Percentiles rank a stretch among this genome's conserved stretches.
Evolutionary conservation across 2,888 invertebrate genomes (phyloP).

Genomic region (Mythimna loreyi): DNA sequence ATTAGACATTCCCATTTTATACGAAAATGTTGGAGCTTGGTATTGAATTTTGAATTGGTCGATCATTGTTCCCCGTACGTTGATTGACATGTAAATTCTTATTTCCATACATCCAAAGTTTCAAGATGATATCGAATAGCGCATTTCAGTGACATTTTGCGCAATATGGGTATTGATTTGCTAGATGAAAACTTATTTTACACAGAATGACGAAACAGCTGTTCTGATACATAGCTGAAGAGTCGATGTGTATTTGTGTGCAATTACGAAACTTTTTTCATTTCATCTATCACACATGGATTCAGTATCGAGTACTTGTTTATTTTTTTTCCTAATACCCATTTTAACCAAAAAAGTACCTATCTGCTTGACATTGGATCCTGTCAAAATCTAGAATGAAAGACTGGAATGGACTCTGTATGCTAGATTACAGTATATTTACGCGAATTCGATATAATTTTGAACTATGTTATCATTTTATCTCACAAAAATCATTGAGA

Average conservation of each 20-base stretch:
- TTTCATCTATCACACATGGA: slow-evolving; percentile 54
- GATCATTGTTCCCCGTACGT: slow-evolving; percentile 80
- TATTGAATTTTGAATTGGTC: slow-evolving; percentile 75
- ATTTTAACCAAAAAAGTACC: slow-evolving; percentile 19
- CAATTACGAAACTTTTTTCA: slow-evolving; percentile 70
- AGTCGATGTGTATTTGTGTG: slow-evolving; percentile 65
- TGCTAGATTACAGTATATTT: background rate
- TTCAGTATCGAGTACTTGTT: slow-evolving; percentile 36
- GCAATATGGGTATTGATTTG: slow-evolving; percentile 90
- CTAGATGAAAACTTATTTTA: slow-evolving; percentile 84
- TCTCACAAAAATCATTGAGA: slow-evolving; percentile 5
- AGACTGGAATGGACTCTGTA: slow-evolving; percentile 27
- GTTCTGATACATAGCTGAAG: slow-evolving; percentile 77
- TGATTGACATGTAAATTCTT: slow-evolving; percentile 82
- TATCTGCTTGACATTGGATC: slow-evolving; percentile 37
- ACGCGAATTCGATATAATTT: slow-evolving; percentile 4
- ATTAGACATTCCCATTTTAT: slow-evolving; percentile 61
- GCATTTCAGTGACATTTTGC: slow-evolving; percentile 89
- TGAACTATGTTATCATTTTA: background rate
- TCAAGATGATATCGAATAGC: slow-evolving; percentile 76
- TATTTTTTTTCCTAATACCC: slow-evolving; percentile 46
- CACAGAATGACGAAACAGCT: slow-evolving; percentile 87
- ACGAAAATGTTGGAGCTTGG: slow-evolving; percentile 67
- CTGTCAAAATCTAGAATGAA: slow-evolving; percentile 40
- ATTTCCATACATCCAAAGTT: slow-evolving; percentile 73